Evolutionary conservation across 2,113 vertebrate genomes (phyloP).

Genomic region (Eudyptes chrysolophus): DNA sequence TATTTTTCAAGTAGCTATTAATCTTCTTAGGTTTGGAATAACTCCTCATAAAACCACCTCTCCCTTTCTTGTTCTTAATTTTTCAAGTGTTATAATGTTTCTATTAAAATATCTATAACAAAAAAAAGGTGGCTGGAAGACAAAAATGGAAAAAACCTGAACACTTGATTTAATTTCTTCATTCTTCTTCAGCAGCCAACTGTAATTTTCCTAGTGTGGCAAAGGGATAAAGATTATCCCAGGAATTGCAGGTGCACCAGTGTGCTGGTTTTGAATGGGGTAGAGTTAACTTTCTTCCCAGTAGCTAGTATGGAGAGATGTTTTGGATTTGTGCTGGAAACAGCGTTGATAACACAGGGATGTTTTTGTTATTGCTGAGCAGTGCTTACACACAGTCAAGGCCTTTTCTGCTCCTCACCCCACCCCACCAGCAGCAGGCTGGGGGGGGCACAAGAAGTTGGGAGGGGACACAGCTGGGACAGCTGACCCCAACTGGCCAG

Average conservation of each 20-base stretch:
- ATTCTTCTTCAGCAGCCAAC: neutral
- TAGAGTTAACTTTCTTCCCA: no score
- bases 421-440: no score
- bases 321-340: no score
- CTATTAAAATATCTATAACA: neutral
- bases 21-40: neutral
- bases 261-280: no score
- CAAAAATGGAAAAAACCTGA: neutral
- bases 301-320: no score
- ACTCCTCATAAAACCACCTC: neutral
- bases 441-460: no score
- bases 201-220: neutral
- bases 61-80: neutral
- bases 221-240: neutral
- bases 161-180: neutral
- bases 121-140: neutral
- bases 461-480: no score
- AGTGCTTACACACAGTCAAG: no score
- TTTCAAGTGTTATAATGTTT: neutral
- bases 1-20: neutral
- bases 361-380: no score
- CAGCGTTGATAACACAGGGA: no score
- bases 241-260: neutral
- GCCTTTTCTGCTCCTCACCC: no score
- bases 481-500: no score